Evolutionary conservation across 2,888 invertebrate genomes (phyloP), one percentile per base, ranked within the genome.

Genomic region (Pteria penguin): DNA sequence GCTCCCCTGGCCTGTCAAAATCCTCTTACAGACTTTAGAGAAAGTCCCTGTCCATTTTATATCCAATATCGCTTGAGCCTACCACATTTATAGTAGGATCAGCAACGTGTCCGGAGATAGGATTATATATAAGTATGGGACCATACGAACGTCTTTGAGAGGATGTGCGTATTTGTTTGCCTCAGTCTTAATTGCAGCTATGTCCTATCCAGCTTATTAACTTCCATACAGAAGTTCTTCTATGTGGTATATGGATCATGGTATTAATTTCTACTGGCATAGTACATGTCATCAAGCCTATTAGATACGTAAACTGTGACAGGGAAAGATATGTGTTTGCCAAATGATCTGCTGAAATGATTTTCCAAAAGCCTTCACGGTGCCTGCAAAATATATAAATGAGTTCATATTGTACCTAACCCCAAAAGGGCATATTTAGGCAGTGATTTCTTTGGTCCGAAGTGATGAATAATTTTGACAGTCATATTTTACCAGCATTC

Each of bases 401-500:
- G n/a, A n/a, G n/a, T n/a, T n/a, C n/a, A n/a, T n/a, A n/a, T n/a
- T 11, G 45, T 36, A 36, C 8, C 45, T 36, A 14, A 36, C 45
- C 45, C 45, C 45, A 36, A 14, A 11, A 11, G 8, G 5, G 14
- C 45, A 36, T 5, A 36, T 14, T 11, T 5, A 5, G 14, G 45
- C 45, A 36, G 45, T 11, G 8, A 5, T 36, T 36, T 36, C 14
- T 36, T 36, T 65, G 8, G 45, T n/a, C 65, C 65, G 14, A 45
- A 27, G 24, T 65, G 45, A 45, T 65, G 45, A 27, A 65, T 65
- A 36, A 65, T 32, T 65, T 32, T 32, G 45, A 65, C 31, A 65
- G 65, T 45, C 45, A 33, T 65, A 45, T 32, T 65, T 11, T 67
- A 36, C n/a, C n/a, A n/a, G n/a, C n/a, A n/a, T n/a, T n/a, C n/a